phyloP scores from a whole-genome alignment of 2,113 vertebrate species.

The Pseudopipra pipra region DNA sequence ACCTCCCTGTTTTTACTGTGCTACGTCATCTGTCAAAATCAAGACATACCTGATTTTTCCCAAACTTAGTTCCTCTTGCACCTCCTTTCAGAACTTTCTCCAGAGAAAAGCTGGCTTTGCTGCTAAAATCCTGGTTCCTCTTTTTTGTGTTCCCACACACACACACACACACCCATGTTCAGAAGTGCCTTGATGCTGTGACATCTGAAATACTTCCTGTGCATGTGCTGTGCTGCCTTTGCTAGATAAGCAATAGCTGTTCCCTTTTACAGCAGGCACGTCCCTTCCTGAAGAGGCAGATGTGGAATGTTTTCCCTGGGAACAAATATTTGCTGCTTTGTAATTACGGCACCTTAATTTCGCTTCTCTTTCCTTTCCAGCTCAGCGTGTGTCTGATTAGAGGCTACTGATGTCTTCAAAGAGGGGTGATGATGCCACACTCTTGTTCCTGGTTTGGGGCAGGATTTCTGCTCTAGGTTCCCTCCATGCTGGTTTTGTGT shows the following conservation, averaged over 20 bases:
- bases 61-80: neutral
- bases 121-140: neutral
- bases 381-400: neutral
- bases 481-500: neutral
- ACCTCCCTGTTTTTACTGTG: neutral
- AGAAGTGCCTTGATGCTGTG: neutral
- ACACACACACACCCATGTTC: too few species aligned
- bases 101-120: neutral
- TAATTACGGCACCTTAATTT: neutral
- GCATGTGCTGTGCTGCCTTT: neutral
- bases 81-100: neutral
- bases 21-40: rapidly evolving
- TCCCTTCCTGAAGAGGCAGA: neutral
- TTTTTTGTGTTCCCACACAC: neutral
- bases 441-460: neutral
- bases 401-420: neutral
- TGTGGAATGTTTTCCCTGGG: neutral
- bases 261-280: neutral
- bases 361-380: neutral
- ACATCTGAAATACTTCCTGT: neutral
- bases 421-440: neutral
- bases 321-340: neutral
- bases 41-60: neutral
- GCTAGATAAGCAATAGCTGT: neutral
- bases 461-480: neutral